phyloP scores from a whole-genome alignment of 2,888 invertebrate species.

The Lottia gigantea region DNA sequence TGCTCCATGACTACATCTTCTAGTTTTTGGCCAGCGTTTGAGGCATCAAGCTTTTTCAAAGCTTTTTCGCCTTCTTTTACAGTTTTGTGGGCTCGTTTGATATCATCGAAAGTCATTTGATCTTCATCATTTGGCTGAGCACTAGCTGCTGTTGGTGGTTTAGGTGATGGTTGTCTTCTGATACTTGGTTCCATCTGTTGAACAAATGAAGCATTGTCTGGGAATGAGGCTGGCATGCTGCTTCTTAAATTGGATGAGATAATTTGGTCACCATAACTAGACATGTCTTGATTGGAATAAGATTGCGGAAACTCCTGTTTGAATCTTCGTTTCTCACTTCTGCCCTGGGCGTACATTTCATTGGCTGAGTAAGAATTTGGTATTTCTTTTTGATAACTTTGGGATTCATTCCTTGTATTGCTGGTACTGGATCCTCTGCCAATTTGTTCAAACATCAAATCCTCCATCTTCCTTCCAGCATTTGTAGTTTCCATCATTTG shows the following conservation, averaged over 20 bases:
- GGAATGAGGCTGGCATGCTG: background rate
- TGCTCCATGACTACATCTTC: conserved; percentile 4
- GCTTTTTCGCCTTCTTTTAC: background rate
- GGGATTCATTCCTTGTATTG: background rate
- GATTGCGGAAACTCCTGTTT: background rate
- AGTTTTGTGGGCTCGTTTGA: background rate
- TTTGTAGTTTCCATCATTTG: background rate
- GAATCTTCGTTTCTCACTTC: background rate
- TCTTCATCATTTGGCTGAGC: background rate
- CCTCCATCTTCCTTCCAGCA: background rate
- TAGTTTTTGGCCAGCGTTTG: background rate
- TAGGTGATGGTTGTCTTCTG: background rate
- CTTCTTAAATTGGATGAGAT: background rate
- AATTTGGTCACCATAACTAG: background rate
- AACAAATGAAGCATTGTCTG: background rate
- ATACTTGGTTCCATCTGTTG: background rate
- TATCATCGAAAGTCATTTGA: background rate
- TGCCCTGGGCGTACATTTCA: background rate
- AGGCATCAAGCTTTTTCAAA: background rate
- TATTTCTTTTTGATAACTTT: background rate
- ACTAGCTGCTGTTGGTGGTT: background rate
- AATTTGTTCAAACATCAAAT: background rate
- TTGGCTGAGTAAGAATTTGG: background rate
- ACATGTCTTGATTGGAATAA: background rate
- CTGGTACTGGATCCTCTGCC: no score